Base-by-base conservation (phyloP, 1,140 invertebrate species). In the Andricus grossulariae region DNA sequence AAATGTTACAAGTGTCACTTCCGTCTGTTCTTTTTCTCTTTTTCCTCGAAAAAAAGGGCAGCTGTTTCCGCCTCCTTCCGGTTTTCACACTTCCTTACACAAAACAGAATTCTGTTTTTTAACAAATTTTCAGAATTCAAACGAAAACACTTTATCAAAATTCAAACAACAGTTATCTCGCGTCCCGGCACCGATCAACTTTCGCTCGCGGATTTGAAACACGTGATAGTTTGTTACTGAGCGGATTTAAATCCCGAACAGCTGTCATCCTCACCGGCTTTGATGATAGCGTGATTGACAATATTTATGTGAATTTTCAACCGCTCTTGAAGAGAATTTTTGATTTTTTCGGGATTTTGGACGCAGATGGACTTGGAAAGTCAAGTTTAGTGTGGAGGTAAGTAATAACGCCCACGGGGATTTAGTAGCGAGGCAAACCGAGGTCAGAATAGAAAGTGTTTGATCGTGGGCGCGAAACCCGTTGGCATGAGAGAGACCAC, bases 401-500 rank as follows among this genome's bases (percentile, higher is more conserved):
- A 16, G 60, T n/a, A 25, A 15, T n/a, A 8, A 39, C 57, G n/a
- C 50, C 45, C 74, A 75, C 55, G 45, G 18, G 13, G 45, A 13
- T 54, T 19, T 74, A 74, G 70, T 72, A 71, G 50, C n/a, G 25
- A 32, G 18, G n/a, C 19, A 54, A 25, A 73, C 70, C 80, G 84
- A 85, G 86, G 84, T 88, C 84, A 84, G 79, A 88, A 76, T 88
- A 86, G 87, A 88, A 88, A 88, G 86, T 88, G 80, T 83, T 79
- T 70, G 18, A 55, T 55, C 72, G 72, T 74, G 57, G 52, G 21
- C 57, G 71, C 55, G 54, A 45, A 66, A 66, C 25, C 60, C 60
- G 60, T 66, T 66, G 60, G 60, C 39, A 25, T 32, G 39, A 66
- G 60, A 39, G 32, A 66, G 60, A 66, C 45, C 32, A 16, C 13